Percentiles rank a stretch among this genome's conserved stretches.
These are phyloP conservation scores for Solea senegalensis DNA, from an alignment of 2,113 vertebrate species.

Conservation along the genomic window DNA sequence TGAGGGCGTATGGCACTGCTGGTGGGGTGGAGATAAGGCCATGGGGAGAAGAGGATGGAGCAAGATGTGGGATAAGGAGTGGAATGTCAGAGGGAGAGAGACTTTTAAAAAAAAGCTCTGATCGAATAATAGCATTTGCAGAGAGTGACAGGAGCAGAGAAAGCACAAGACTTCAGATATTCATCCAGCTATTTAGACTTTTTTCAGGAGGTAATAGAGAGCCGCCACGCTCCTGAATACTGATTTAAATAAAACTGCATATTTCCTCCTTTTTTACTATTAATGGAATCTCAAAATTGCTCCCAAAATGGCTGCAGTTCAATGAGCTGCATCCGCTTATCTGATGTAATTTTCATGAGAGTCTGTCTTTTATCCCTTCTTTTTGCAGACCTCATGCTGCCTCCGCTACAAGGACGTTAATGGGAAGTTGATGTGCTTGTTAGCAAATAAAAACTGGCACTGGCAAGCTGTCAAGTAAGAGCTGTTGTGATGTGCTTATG, in stretches of 20 bases:
- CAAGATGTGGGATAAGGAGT: constrained; percentile 53
- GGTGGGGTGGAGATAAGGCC: constrained; percentile 61
- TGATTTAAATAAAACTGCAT: constrained; percentile 53
- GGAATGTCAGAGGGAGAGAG: constrained; percentile 44
- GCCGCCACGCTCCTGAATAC: constrained; percentile 40
- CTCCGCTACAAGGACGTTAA: constrained; percentile 49
- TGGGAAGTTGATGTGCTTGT: constrained; percentile 65
- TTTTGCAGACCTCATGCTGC: constrained; percentile 30
- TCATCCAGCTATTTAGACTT: constrained; percentile 43
- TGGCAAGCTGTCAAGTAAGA: constrained; percentile 52
- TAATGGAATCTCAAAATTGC: constrained; percentile 61
- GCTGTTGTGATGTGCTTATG: constrained; percentile 43
- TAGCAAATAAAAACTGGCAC: constrained; percentile 64
- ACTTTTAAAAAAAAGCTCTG: constrained; percentile 7
- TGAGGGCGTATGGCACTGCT: constrained; percentile 23
- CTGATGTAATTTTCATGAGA: constrained; percentile 66
- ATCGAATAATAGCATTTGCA: constrained; percentile 23
- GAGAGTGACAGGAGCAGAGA: constrained; percentile 18
- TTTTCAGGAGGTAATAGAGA: constrained; percentile 45
- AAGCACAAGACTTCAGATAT: constrained; percentile 37
- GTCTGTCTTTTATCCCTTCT: constrained; percentile 50
- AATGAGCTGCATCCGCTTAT: constrained; percentile 59
- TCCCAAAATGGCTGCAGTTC: constrained; percentile 49
- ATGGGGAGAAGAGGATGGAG: constrained; percentile 44
- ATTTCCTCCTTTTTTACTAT: constrained; percentile 51